Percentiles rank a stretch among this genome's conserved stretches.
Conservation (phyloP, 2,888 invertebrate genomes). For the Lordiphosa fenestrarum region DNA sequence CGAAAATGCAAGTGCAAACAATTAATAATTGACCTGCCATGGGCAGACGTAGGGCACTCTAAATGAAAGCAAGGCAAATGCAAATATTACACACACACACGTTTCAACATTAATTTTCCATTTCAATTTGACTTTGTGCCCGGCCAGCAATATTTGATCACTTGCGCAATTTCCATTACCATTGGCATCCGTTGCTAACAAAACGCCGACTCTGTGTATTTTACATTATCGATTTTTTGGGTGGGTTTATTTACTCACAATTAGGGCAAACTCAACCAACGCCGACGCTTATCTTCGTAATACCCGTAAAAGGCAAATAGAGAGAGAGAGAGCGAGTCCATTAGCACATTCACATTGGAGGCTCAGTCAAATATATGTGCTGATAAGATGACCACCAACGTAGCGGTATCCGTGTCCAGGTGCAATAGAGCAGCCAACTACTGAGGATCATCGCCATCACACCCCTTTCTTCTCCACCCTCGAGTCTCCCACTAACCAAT, state of each 20-base stretch:
- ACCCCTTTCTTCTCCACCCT: neutral
- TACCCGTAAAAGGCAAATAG: conserved; percentile 9
- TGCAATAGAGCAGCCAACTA: conserved; percentile 39
- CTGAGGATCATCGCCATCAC: conserved; percentile 5
- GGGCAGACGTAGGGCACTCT: conserved; percentile 5
- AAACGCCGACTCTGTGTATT: conserved; percentile 46
- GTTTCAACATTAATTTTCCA: neutral
- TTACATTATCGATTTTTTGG: conserved; percentile 47
- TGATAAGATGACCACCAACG: conserved; percentile 59
- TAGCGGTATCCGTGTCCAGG: conserved; percentile 31
- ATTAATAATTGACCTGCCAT: neutral
- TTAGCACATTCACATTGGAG: conserved; percentile 49
- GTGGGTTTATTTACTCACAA: conserved; percentile 19
- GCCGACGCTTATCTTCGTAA: conserved; percentile 48
- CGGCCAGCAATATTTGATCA: conserved; percentile 50
- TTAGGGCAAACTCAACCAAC: conserved; percentile 21
- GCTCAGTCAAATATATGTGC: conserved; percentile 56
- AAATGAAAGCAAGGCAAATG: conserved; percentile 42
- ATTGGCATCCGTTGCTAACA: conserved; percentile 16
- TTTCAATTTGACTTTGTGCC: conserved; percentile 32
- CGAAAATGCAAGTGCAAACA: conserved; percentile 13
- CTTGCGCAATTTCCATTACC: conserved; percentile 46
- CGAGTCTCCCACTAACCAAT: neutral
- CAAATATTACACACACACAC: conserved; percentile 26
- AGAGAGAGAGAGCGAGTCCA: conserved; percentile 39